These are phyloP conservation scores for Eulemur mongoz DNA, from an alignment of 2,797 vertebrate species.

Conservation along the genomic window DNA sequence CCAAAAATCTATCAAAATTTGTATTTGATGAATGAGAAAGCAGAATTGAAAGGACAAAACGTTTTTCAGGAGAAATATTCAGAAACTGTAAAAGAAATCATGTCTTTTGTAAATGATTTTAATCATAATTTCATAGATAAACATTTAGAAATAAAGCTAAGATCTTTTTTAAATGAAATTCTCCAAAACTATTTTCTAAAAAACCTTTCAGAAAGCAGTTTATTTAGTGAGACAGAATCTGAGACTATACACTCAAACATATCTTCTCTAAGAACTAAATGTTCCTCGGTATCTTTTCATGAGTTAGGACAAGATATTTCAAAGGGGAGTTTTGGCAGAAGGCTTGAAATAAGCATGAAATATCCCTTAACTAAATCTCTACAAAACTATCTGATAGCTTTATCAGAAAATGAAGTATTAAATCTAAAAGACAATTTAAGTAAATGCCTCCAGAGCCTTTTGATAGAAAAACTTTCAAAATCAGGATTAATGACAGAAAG, in stretches of 20 bases:
- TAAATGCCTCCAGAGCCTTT: constrained; percentile 68
- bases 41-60: constrained; percentile 31
- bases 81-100: constrained; percentile 61
- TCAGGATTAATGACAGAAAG: constrained; percentile 69
- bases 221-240: constrained; percentile 70
- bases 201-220: constrained; percentile 62
- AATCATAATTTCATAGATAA: constrained; percentile 70
- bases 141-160: constrained; percentile 77
- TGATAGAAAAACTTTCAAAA: constrained; percentile 77
- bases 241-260: neutral
- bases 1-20: constrained; percentile 67
- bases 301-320: constrained; percentile 30
- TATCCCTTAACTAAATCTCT: constrained; percentile 67
- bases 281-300: neutral
- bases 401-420: constrained; percentile 74
- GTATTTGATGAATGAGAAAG: constrained; percentile 56
- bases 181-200: constrained; percentile 73
- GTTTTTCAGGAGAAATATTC: constrained; percentile 64
- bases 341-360: constrained; percentile 54
- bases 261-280: constrained; percentile 40
- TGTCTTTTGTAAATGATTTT: constrained; percentile 66
- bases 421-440: constrained; percentile 76
- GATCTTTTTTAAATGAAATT: constrained; percentile 74
- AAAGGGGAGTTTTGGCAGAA: constrained; percentile 37
- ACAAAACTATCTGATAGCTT: constrained; percentile 51